Evolutionary conservation across 2,797 vertebrate genomes (phyloP).

Genomic region (Ctenopoma multispine): DNA sequence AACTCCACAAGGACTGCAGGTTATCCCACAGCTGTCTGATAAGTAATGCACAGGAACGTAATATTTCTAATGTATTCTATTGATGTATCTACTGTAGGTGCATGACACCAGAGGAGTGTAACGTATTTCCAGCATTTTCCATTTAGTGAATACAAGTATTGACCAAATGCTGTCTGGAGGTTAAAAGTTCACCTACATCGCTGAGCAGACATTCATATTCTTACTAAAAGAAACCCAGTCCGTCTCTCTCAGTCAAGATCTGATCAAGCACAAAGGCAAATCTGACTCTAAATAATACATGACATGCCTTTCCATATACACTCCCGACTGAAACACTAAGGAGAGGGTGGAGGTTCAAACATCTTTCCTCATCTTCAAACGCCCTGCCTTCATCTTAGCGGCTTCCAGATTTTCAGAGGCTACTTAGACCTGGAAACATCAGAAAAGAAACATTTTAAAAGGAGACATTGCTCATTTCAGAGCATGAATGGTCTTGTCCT

Average conservation of each 20-base stretch:
- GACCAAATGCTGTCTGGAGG: slow-evolving; percentile 28
- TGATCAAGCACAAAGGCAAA: slow-evolving; percentile 80
- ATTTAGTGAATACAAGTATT: slow-evolving; percentile 33
- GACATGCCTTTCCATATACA: slow-evolving; percentile 71
- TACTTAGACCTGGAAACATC: slow-evolving; percentile 44
- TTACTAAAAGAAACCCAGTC: slow-evolving; percentile 42
- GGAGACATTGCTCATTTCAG: slow-evolving; percentile 31
- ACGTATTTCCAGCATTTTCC: slow-evolving; percentile 23
- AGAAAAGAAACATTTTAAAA: slow-evolving; percentile 34
- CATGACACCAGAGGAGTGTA: slow-evolving; percentile 1
- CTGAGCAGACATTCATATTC: slow-evolving; percentile 44
- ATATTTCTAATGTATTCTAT: slow-evolving; percentile 32
- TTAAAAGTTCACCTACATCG: slow-evolving; percentile 64
- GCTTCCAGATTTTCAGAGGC: slow-evolving; percentile 58
- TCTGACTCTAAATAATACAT: slow-evolving; percentile 83
- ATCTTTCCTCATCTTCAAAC: slow-evolving; percentile 72
- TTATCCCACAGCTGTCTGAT: slow-evolving; percentile 43
- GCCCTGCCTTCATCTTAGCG: slow-evolving; percentile 63
- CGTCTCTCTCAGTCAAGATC: slow-evolving; percentile 74
- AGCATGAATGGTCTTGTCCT: slow-evolving; percentile 37
- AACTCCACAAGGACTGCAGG: slow-evolving; percentile 44
- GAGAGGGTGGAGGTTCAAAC: slow-evolving; percentile 74
- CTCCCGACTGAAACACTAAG: slow-evolving; percentile 65
- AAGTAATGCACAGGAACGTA: slow-evolving; percentile 23
- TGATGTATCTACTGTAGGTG: slow-evolving; percentile 10